Evolutionary conservation across 2,113 vertebrate genomes (phyloP).

Genomic region (Pedionomus torquatus): DNA sequence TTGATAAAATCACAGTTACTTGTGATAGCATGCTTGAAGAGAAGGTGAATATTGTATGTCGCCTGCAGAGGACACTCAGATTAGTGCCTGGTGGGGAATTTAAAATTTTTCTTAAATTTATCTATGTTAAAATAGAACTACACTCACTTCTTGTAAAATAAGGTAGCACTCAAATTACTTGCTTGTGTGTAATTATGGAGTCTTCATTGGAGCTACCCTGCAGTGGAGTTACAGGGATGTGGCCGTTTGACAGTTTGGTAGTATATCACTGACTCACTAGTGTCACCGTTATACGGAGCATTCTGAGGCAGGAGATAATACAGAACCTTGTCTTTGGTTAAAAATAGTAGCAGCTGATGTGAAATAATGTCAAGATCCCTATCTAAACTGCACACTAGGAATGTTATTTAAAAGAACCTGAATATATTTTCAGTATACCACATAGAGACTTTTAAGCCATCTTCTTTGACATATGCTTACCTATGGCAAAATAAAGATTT

Average conservation of each 20-base stretch:
- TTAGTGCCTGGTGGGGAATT: background rate
- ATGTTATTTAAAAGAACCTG: constrained; percentile 51
- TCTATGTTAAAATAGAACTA: background rate
- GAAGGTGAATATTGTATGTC: background rate
- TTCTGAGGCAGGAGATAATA: constrained; percentile 53
- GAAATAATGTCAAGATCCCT: constrained; percentile 26
- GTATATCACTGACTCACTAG: constrained; percentile 35
- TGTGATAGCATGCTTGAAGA: background rate
- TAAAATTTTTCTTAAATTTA: background rate
- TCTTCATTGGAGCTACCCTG: background rate
- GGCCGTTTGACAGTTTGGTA: background rate
- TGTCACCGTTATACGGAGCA: constrained; percentile 4
- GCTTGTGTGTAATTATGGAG: background rate
- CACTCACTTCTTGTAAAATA: background rate
- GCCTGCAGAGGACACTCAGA: background rate
- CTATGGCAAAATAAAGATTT: constrained; percentile 48
- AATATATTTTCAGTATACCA: constrained; percentile 37
- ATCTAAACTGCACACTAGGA: constrained; percentile 39
- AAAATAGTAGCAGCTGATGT: constrained; percentile 55
- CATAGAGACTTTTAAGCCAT: constrained; percentile 32
- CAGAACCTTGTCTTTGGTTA: constrained; percentile 29
- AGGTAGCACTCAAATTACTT: constrained; percentile 4
- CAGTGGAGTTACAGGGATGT: background rate
- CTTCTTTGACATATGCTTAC: background rate
- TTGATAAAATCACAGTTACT: background rate